Conservation (phyloP, 2,888 invertebrate genomes). For the Epirrita christyi region DNA sequence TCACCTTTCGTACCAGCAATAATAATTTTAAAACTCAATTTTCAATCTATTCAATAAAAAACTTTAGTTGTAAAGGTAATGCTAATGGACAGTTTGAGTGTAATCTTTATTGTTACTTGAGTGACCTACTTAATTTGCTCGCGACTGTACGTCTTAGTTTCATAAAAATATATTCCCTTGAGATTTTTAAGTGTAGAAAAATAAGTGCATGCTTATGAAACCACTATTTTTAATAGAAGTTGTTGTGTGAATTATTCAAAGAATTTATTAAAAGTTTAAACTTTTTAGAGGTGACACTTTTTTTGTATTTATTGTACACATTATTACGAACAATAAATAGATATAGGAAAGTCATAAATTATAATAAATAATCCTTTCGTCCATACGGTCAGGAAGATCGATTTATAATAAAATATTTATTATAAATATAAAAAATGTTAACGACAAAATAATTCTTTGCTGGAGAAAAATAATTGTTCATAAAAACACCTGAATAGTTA, state of each 20-base stretch:
- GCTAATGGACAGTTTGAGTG: no score
- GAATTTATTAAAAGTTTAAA: constrained; percentile 1
- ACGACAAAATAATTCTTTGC: no score
- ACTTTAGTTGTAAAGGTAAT: no score
- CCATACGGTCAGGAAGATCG: constrained; percentile 10
- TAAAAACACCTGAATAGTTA: no score
- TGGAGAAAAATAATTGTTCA: no score
- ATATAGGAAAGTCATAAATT: neutral
- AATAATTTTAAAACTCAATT: no score
- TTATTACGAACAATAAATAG: constrained; percentile 4
- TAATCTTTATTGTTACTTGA: neutral
- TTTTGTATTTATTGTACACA: neutral
- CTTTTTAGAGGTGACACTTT: constrained; percentile 8
- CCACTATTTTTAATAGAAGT: constrained; percentile 13
- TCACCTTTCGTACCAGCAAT: no score
- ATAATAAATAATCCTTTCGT: constrained; percentile 17
- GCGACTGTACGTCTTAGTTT: neutral
- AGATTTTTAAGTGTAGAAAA: neutral
- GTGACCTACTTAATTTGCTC: neutral
- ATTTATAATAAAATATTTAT: constrained; percentile 1
- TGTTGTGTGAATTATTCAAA: constrained; percentile 2
- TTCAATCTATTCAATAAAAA: no score
- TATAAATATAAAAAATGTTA: neutral
- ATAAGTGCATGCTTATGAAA: constrained; percentile 9
- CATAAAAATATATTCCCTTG: neutral